These are phyloP conservation scores for Notospermus geniculatus DNA, from an alignment of 1,140 invertebrate species.

Conservation along the genomic window DNA sequence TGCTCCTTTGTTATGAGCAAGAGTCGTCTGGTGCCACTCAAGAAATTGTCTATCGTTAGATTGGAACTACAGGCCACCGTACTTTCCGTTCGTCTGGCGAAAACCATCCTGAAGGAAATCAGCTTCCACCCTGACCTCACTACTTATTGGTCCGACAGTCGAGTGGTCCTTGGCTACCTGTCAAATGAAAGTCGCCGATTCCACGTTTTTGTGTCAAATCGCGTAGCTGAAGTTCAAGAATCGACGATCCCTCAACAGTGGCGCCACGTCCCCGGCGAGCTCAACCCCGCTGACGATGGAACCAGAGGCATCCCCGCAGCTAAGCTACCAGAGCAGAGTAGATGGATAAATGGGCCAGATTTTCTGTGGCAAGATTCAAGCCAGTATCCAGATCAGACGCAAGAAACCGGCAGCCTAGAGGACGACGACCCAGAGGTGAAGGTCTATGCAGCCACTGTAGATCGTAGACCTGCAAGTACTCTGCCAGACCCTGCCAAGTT, in stretches of 20 bases:
- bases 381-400: background rate
- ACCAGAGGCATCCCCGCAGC: conserved; percentile 19
- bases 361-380: conserved; percentile 16
- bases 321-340: conserved; percentile 13
- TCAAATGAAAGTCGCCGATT: conserved; percentile 23
- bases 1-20: conserved; percentile 29
- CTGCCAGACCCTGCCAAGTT: background rate
- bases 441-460: background rate
- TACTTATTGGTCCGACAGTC: conserved; percentile 26
- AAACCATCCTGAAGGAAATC: conserved; percentile 17
- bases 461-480: background rate
- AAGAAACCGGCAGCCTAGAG: background rate
- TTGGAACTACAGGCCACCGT: conserved; percentile 26
- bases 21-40: conserved; percentile 23
- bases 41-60: conserved; percentile 22
- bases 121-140: conserved; percentile 2
- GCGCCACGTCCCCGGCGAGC: conserved; percentile 16
- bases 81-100: conserved; percentile 26
- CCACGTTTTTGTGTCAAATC: conserved; percentile 27
- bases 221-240: conserved; percentile 24
- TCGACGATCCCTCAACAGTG: conserved; percentile 16
- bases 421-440: conserved; percentile 6
- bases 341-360: conserved; percentile 27
- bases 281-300: conserved; percentile 28
- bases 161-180: conserved; percentile 21